Percentiles rank a stretch among this genome's conserved stretches.
Evolutionary conservation across 2,888 invertebrate species (phyloP).

Genomic region (Fabriciana adippe): DNA sequence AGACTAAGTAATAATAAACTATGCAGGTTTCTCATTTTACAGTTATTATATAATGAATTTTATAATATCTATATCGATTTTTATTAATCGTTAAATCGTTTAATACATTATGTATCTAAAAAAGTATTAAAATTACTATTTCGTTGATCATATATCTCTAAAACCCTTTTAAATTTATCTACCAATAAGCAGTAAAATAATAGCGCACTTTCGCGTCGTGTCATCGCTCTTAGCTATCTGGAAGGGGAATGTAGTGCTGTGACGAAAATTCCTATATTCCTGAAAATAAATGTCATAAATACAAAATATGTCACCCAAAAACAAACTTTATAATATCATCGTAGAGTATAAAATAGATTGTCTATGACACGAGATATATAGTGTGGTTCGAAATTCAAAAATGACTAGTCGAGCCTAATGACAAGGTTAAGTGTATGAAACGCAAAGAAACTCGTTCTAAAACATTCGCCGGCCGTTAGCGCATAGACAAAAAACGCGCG

Average conservation of each 20-base stretch:
- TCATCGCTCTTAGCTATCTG: conserved; percentile 46
- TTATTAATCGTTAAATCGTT: too few species aligned
- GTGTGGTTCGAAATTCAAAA: conserved; percentile 45
- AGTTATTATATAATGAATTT: too few species aligned
- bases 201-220: conserved; percentile 45
- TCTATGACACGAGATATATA: conserved; percentile 32
- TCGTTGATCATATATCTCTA: too few species aligned
- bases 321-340: neutral
- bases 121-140: too few species aligned
- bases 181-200: conserved; percentile 33
- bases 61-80: too few species aligned
- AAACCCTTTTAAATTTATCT: neutral
- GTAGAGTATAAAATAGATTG: conserved; percentile 20
- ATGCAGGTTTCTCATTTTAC: too few species aligned
- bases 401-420: conserved; percentile 52
- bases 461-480: conserved; percentile 50
- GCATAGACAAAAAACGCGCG: conserved; percentile 51
- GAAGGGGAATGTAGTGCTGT: conserved; percentile 46
- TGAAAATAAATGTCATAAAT: conserved; percentile 34
- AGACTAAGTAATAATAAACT: too few species aligned
- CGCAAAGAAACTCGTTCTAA: conserved; percentile 53
- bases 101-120: too few species aligned
- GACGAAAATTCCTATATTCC: conserved; percentile 46
- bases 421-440: conserved; percentile 55
- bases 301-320: conserved; percentile 18